These are phyloP conservation scores for Procambarus clarkii DNA, from an alignment of 1,140 invertebrate genomes.

Conservation along the genomic window DNA sequence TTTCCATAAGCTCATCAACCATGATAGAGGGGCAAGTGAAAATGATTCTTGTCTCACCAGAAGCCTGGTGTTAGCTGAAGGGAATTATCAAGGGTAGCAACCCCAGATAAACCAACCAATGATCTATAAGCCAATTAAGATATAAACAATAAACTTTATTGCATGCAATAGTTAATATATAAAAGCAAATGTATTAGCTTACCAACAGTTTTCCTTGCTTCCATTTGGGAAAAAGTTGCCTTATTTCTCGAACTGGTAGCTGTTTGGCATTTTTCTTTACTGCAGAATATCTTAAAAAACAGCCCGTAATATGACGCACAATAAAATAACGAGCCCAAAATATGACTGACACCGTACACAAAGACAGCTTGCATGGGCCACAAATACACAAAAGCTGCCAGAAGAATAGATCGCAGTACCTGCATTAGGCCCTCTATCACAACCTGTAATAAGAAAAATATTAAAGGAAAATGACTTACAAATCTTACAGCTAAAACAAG, in stretches of 20 bases:
- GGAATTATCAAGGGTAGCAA: too few relatives aligned
- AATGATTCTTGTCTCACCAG: too few relatives aligned
- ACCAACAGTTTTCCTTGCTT: constrained; percentile 38
- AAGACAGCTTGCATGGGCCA: constrained; percentile 83
- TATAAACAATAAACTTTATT: too few relatives aligned
- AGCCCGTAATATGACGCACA: constrained; percentile 82
- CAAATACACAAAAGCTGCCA: constrained; percentile 83
- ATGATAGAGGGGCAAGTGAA: too few relatives aligned
- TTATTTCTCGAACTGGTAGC: constrained; percentile 42
- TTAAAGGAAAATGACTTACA: not conserved
- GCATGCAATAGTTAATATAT: too few relatives aligned
- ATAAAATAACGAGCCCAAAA: constrained; percentile 78
- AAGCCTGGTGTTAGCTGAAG: too few relatives aligned
- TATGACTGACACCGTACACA: constrained; percentile 88
- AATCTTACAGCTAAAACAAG: too few relatives aligned
- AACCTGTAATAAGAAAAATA: constrained; percentile 76
- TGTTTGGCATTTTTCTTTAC: constrained; percentile 15
- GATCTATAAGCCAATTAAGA: too few relatives aligned
- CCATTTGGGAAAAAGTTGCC: constrained; percentile 56
- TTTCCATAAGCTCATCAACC: too few relatives aligned
- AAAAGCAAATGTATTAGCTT: not conserved
- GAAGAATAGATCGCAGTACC: constrained; percentile 84
- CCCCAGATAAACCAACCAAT: too few relatives aligned
- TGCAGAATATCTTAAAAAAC: constrained; percentile 81
- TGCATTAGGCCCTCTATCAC: constrained; percentile 87